Conservation (phyloP, 1,140 invertebrate genomes). For the Penaeus chinensis region DNA sequence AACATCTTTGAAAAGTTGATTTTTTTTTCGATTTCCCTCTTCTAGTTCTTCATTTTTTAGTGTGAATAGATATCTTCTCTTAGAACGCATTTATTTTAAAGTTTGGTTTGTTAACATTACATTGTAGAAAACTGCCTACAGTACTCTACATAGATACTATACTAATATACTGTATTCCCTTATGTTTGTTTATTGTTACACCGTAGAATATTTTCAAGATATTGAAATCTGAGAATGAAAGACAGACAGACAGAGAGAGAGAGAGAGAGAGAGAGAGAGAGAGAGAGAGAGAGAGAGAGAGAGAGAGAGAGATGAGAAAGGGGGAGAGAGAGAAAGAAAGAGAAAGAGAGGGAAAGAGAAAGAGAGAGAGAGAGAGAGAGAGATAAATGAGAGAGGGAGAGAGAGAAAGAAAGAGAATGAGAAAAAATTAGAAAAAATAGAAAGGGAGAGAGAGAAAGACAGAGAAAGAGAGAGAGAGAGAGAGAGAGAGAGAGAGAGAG, state of each 20-base stretch:
- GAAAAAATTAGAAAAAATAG: background rate
- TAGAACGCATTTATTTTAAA: no score
- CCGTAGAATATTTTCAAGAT: background rate
- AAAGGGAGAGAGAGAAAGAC: background rate
- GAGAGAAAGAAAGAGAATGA: background rate
- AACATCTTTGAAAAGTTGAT: no score
- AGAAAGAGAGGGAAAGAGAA: background rate
- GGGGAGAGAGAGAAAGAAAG: background rate
- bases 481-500: background rate
- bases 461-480: background rate
- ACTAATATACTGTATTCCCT: no score
- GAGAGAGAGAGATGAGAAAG: constrained; percentile 1
- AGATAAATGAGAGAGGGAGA: background rate
- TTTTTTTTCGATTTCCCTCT: no score
- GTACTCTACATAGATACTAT: no score
- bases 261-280: constrained; percentile 12
- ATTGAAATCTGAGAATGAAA: background rate
- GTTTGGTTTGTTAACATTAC: no score
- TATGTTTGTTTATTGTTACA: no score
- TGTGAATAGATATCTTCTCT: no score
- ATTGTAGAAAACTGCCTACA: no score
- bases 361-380: background rate
- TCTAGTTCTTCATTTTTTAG: no score
- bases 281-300: constrained; percentile 7
- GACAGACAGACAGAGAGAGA: background rate